phyloP scores from a whole-genome alignment of 2,888 invertebrate genomes.

The Phyto melanocephala region DNA sequence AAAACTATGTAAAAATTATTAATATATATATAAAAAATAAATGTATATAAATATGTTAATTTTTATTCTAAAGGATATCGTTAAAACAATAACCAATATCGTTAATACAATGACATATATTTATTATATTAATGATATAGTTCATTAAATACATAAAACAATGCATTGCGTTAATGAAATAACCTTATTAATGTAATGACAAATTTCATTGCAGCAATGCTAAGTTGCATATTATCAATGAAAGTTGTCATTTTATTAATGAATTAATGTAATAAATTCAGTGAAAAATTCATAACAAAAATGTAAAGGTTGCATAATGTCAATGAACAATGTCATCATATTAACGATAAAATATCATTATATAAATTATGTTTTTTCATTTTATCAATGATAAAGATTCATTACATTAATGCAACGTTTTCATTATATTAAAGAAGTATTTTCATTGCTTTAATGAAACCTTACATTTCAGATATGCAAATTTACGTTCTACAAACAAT shows the following conservation, averaged over 20 bases:
- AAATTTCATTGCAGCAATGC: background rate
- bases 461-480: background rate
- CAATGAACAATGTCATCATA: background rate
- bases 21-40: no score
- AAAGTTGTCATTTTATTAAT: background rate
- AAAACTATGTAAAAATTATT: no score
- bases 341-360: background rate
- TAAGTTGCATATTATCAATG: background rate
- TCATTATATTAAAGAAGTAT: background rate
- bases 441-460: background rate
- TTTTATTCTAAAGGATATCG: no score
- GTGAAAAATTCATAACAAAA: background rate
- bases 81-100: no score
- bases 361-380: background rate
- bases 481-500: background rate
- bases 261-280: background rate
- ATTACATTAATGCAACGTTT: background rate
- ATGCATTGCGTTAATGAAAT: background rate
- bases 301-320: background rate
- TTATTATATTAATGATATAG: no score
- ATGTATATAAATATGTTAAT: no score
- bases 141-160: background rate
- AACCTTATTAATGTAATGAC: background rate
- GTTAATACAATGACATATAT: no score
- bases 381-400: background rate